These are phyloP conservation scores for Mesembrinibis cayennensis DNA, from an alignment of 2,113 vertebrate genomes.

Conservation along the genomic window DNA sequence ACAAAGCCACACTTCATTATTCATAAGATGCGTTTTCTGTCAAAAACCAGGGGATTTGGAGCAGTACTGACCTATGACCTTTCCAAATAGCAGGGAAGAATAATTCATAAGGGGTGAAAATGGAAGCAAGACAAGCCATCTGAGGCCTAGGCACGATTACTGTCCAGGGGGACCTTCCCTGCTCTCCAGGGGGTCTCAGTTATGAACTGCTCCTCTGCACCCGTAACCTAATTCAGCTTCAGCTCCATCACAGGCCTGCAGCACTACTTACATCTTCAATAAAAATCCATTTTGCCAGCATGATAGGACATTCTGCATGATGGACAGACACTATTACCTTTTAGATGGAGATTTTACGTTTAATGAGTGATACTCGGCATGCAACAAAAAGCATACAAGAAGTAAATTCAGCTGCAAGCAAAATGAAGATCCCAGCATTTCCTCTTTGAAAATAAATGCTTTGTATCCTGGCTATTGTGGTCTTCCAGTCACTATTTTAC, in stretches of 20 bases:
- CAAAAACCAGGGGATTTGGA: conserved; percentile 59
- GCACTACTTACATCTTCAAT: not conserved
- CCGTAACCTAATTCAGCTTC: conserved; percentile 10
- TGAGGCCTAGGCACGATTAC: conserved; percentile 53
- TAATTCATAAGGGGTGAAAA: conserved; percentile 70
- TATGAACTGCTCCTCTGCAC: not conserved
- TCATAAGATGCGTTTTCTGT: conserved; percentile 41
- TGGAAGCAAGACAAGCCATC: conserved; percentile 64
- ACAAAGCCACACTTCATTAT: conserved; percentile 60
- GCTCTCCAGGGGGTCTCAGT: not conserved
- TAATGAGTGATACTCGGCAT: not conserved
- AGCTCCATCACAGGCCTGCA: not conserved
- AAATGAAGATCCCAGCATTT: not conserved
- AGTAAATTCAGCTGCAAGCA: not conserved
- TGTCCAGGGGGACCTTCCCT: not conserved
- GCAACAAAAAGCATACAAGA: not conserved
- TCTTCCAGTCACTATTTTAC: not conserved
- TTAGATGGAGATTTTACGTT: not conserved
- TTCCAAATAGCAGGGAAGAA: conserved; percentile 53
- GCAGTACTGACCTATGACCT: conserved; percentile 58
- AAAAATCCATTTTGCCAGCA: conserved; percentile 21
- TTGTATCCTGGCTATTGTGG: not conserved
- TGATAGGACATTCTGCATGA: not conserved
- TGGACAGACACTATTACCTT: not conserved
- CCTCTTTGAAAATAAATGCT: not conserved